phyloP scores from a whole-genome alignment of 2,888 invertebrate species.

The Chloromyia formosa region DNA sequence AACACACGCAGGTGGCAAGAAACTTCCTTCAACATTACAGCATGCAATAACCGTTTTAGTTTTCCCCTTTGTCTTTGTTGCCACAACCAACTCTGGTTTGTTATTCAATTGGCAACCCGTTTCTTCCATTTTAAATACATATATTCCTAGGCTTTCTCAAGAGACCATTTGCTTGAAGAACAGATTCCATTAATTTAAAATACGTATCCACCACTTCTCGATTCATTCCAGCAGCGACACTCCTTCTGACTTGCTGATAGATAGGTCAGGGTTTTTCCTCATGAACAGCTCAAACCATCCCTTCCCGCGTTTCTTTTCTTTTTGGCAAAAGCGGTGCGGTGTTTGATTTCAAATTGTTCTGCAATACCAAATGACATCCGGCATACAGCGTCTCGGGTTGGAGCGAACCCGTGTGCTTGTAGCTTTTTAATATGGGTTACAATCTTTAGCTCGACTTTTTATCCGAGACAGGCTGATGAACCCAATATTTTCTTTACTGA shows the following conservation, averaged over 20 bases:
- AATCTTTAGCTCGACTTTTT: neutral
- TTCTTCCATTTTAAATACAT: constrained; percentile 53
- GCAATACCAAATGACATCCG: neutral
- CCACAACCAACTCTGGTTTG: constrained; percentile 51
- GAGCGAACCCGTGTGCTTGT: neutral
- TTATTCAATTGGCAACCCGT: constrained; percentile 51
- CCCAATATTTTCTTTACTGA: too few species aligned
- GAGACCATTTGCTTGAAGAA: constrained; percentile 45
- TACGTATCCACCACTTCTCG: neutral
- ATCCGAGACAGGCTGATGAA: constrained; percentile 1
- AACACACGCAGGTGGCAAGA: constrained; percentile 54
- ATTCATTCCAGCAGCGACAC: neutral
- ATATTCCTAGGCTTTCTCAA: constrained; percentile 50
- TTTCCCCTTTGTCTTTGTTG: constrained; percentile 50
- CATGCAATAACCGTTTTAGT: constrained; percentile 51
- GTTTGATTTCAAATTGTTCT: neutral
- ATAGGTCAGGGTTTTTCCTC: neutral
- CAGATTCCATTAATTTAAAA: constrained; percentile 26
- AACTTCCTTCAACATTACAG: constrained; percentile 57
- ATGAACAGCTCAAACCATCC: neutral
- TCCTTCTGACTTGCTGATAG: constrained; percentile 8
- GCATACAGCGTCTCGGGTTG: neutral
- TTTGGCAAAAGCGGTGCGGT: neutral
- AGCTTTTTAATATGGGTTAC: neutral
- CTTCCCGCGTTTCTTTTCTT: neutral